These are phyloP conservation scores for Scaeva pyrastri DNA, from an alignment of 2,888 invertebrate species.

Conservation along the genomic window DNA sequence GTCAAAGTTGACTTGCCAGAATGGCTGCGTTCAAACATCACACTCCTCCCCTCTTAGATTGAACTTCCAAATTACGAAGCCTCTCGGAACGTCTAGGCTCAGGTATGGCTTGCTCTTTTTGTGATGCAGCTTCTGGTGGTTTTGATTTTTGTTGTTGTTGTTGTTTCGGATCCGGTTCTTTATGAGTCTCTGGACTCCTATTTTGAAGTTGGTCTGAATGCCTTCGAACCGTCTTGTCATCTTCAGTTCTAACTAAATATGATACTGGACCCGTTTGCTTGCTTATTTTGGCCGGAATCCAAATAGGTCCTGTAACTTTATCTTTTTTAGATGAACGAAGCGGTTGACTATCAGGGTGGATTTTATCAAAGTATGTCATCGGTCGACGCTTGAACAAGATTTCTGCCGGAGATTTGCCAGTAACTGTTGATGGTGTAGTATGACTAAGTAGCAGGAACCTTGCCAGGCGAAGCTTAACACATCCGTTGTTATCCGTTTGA, in stretches of 20 bases:
- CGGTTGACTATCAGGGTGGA: too few species aligned
- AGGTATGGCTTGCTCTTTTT: too few species aligned
- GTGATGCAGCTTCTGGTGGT: too few species aligned
- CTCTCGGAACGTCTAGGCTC: too few species aligned
- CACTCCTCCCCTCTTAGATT: too few species aligned
- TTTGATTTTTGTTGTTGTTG: background rate
- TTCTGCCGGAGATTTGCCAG: constrained; percentile 4
- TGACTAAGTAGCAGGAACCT: too few species aligned
- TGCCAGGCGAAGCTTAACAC: background rate
- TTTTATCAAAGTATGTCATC: background rate
- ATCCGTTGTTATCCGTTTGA: background rate
- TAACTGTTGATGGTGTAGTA: too few species aligned
- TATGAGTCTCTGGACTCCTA: background rate
- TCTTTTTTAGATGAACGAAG: background rate
- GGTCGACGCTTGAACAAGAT: constrained; percentile 5
- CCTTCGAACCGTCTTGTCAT: background rate
- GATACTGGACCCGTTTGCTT: constrained; percentile 22
- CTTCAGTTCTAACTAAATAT: background rate
- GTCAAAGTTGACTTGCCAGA: too few species aligned
- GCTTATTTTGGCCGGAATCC: constrained; percentile 14
- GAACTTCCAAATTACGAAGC: too few species aligned
- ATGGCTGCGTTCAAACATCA: too few species aligned
- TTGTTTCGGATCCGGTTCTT: background rate
- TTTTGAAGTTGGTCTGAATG: constrained; percentile 11
- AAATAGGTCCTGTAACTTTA: background rate